These are phyloP conservation scores for Drosophila tanythrix DNA, from an alignment of 2,888 invertebrate genomes.

Conservation along the genomic window DNA sequence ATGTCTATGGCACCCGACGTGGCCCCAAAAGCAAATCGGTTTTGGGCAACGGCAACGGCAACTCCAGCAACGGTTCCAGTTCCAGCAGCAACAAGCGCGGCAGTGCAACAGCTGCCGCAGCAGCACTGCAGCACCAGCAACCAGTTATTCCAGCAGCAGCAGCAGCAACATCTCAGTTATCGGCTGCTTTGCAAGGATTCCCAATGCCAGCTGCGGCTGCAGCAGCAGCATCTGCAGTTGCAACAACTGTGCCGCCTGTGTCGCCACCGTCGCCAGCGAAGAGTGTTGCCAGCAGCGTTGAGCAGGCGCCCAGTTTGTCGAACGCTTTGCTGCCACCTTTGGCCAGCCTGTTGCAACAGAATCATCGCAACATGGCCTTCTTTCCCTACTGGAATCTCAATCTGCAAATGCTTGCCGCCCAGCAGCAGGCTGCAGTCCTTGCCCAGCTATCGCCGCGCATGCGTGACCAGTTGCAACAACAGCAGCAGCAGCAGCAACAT, in stretches of 20 bases:
- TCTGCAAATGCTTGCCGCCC: conserved; percentile 84
- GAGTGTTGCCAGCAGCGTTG: conserved; percentile 65
- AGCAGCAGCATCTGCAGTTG: conserved; percentile 28
- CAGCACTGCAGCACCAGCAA: conserved; percentile 23
- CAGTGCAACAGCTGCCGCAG: conserved; percentile 11
- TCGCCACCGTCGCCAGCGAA: conserved; percentile 75
- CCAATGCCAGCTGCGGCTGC: conserved; percentile 43
- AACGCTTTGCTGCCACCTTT: conserved; percentile 78
- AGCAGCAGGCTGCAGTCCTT: conserved; percentile 83
- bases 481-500: conserved; percentile 57
- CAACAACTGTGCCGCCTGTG: conserved; percentile 34
- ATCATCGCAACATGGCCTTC: conserved; percentile 82
- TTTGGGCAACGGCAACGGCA: conserved; percentile 41
- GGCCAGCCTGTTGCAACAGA: conserved; percentile 82
- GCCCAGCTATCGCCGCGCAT: conserved; percentile 83
- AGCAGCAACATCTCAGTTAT: conserved; percentile 72
- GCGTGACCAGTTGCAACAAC: conserved; percentile 73
- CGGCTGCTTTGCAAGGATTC: conserved; percentile 81
- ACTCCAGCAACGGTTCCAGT: conserved; percentile 45
- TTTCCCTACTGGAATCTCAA: conserved; percentile 85
- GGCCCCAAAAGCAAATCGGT: conserved; percentile 90
- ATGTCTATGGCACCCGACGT: conserved; percentile 94
- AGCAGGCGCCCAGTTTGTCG: conserved; percentile 56
- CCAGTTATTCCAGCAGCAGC: conserved; percentile 19
- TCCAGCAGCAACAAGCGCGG: conserved; percentile 37